Evolutionary conservation across 2,888 invertebrate genomes (phyloP).

Genomic region (Pegoplata infirma): DNA sequence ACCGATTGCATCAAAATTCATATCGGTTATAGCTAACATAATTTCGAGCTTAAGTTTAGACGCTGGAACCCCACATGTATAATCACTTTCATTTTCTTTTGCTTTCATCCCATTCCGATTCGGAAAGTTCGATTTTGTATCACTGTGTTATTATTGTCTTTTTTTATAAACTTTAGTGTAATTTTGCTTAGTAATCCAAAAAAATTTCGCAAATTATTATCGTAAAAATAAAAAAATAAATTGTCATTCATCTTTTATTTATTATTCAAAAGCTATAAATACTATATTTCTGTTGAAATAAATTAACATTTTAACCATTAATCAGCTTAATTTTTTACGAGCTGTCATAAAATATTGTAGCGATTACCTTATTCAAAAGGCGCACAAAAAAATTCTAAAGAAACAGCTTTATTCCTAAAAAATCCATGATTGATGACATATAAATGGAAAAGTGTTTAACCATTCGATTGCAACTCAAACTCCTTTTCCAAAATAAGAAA

Average conservation of each 20-base stretch:
- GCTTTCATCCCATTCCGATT: too few species aligned
- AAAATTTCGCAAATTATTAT: too few species aligned
- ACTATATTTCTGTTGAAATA: neutral
- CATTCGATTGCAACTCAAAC: neutral
- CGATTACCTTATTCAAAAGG: neutral
- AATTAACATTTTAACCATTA: conserved; percentile 36
- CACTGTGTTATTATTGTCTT: too few species aligned
- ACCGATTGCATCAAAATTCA: too few species aligned
- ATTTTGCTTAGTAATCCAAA: too few species aligned
- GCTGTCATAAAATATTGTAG: conserved; percentile 33
- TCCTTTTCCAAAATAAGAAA: neutral
- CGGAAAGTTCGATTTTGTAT: too few species aligned
- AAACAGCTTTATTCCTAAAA: neutral
- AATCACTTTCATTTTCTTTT: too few species aligned
- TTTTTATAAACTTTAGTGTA: too few species aligned
- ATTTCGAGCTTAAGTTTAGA: too few species aligned
- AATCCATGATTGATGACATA: conserved; percentile 30
- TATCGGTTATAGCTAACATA: too few species aligned
- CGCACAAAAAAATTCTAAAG: neutral
- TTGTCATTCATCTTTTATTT: neutral
- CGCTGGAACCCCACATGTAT: too few species aligned
- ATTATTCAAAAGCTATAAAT: neutral
- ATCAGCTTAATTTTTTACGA: conserved; percentile 37
- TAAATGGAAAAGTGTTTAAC: neutral
- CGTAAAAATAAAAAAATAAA: too few species aligned